Evolutionary conservation across 2,888 invertebrate species (phyloP).

Genomic region (Scaptomyza caliginosa): DNA sequence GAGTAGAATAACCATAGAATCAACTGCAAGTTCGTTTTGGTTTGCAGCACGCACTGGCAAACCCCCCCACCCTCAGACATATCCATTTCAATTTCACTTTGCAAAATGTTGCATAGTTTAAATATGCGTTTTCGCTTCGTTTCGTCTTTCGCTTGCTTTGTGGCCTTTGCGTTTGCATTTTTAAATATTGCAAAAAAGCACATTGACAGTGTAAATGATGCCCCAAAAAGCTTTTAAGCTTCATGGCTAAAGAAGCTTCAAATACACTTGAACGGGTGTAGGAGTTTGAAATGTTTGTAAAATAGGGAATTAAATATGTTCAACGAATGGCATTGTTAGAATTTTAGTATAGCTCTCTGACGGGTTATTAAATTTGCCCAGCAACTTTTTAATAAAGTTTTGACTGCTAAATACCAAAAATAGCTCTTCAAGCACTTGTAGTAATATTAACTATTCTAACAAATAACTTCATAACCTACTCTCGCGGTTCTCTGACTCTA

Average conservation of each 20-base stretch:
- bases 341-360: too few species aligned
- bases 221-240: constrained; percentile 63
- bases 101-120: constrained; percentile 49
- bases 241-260: constrained; percentile 29
- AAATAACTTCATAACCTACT: background rate
- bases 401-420: background rate
- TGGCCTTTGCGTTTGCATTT: constrained; percentile 51
- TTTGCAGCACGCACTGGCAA: constrained; percentile 5
- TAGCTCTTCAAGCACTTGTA: too few species aligned
- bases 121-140: constrained; percentile 50
- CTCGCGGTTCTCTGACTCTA: constrained; percentile 25
- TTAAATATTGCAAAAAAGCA: constrained; percentile 58
- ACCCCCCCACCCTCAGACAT: background rate
- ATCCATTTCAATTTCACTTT: constrained; percentile 26
- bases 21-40: constrained; percentile 41
- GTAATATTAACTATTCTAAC: too few species aligned
- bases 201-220: constrained; percentile 60
- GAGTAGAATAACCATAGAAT: constrained; percentile 11
- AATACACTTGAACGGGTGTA: constrained; percentile 7
- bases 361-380: too few species aligned
- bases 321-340: background rate
- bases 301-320: background rate
- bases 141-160: constrained; percentile 24
- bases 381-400: too few species aligned
- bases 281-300: constrained; percentile 3